Evolutionary conservation across 2,797 vertebrate species (phyloP).

Genomic region (Esox lucius): DNA sequence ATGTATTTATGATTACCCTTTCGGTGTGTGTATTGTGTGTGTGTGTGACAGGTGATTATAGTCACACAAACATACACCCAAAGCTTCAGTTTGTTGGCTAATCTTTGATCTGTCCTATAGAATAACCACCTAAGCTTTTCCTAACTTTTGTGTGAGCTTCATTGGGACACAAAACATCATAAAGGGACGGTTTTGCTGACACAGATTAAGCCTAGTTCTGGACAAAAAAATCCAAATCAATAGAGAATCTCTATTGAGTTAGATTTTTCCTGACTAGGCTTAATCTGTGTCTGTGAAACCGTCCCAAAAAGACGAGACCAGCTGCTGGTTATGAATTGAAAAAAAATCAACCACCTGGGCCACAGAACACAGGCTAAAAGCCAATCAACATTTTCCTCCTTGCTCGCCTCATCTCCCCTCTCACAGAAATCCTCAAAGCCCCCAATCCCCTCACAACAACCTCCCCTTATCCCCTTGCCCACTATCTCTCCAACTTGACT

Average conservation of each 20-base stretch:
- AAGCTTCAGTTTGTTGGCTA: slow-evolving; percentile 22
- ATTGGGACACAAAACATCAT: slow-evolving; percentile 54
- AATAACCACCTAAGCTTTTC: slow-evolving; percentile 38
- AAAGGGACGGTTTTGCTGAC: neutral
- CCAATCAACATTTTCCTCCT: neutral
- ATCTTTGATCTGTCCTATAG: slow-evolving; percentile 49
- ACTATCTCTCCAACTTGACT: neutral
- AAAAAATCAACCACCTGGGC: slow-evolving; percentile 31
- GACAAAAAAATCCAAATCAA: too few species aligned
- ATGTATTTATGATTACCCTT: too few species aligned
- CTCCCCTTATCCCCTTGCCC: neutral
- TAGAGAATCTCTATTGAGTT: too few species aligned
- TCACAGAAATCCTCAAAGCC: neutral
- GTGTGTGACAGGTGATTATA: slow-evolving; percentile 21
- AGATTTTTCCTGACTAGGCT: too few species aligned
- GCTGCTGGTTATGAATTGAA: slow-evolving; percentile 50
- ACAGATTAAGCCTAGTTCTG: too few species aligned
- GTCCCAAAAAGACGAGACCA: slow-evolving; percentile 18
- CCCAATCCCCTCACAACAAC: neutral
- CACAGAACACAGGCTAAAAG: slow-evolving; percentile 20
- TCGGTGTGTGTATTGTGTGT: neutral
- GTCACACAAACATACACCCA: slow-evolving; percentile 26
- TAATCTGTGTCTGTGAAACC: too few species aligned
- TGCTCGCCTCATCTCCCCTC: neutral
- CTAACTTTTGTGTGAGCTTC: slow-evolving; percentile 50